Base-by-base conservation (phyloP, 1,140 invertebrate genomes). In the Polypedilum vanderplanki region DNA sequence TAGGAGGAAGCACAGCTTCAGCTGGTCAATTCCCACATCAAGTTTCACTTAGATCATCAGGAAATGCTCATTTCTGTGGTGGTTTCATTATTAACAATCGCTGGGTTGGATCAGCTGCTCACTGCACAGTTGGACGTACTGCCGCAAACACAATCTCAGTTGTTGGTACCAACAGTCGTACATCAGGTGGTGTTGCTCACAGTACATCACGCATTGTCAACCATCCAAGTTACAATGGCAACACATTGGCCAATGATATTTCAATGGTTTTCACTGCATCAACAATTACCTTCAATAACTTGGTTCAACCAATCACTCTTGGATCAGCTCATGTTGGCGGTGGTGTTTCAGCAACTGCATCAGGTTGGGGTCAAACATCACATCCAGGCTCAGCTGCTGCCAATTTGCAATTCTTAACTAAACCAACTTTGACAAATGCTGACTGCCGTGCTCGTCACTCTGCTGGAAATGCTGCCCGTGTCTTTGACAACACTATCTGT, bases 41-140 rank as follows among this genome's bases (percentile, higher is more conserved):
- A 77, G 82, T 80, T 1, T 85, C 84, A 7, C 76, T 86, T 17
- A 80, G 83, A 41, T 80, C 76, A 74, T 0, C 77, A 1, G 78
- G 77, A 9, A 81, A 82, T 73, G 80, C 80, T 1, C 84, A 85
- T 74, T 84, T 85, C 77, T 85, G 85, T 76, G 84, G 85, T 15
- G 84, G 85, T 0, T 79, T 82, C 41, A 83, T 85, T 33, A 75
- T 85, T 73, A 81, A 76, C 67, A 74, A 78, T 4, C 78, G 79
- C 76, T 84, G 82, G 80, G 77, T 70, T 70, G 65, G 17, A 20
- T 20, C 17, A 20, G 65, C 65, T 70, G 65, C 67, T 22, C 40
- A 67, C n/a, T 76, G 73, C 24, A 73, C 74, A 3, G 12, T 64
- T 75, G 74, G 70, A 33, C 40, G 64, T 46, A n/a, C 24, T 22